These are phyloP conservation scores for Sebastes nivosus DNA, from an alignment of 2,797 vertebrate species.

Conservation along the genomic window DNA sequence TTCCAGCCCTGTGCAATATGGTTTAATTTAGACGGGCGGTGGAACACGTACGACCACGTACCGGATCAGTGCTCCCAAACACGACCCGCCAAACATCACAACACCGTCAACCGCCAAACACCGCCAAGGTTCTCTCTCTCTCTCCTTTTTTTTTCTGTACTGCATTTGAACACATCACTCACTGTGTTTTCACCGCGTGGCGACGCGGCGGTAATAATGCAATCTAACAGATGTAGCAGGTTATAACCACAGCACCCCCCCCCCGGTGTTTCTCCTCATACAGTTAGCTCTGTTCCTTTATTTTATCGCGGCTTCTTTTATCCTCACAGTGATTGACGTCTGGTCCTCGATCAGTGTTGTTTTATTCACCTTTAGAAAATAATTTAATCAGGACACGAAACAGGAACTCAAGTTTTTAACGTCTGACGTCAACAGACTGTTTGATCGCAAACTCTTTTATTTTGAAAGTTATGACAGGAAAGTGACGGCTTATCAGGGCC, in stretches of 20 bases:
- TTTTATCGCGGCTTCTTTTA: neutral
- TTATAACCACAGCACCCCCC: conserved; percentile 3
- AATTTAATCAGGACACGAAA: neutral
- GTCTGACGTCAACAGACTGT: neutral
- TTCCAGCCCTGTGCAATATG: conserved; percentile 68
- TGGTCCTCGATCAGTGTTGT: neutral
- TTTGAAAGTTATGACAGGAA: conserved; percentile 23
- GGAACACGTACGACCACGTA: neutral
- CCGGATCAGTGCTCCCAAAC: neutral
- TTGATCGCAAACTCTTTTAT: neutral
- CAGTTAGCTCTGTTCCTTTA: neutral
- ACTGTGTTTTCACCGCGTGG: conserved; percentile 32
- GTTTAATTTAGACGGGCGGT: neutral
- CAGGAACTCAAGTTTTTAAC: neutral
- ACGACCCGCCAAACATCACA: neutral
- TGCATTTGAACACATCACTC: conserved; percentile 38
- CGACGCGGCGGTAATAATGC: conserved; percentile 14
- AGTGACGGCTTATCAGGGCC: neutral
- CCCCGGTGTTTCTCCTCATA: neutral
- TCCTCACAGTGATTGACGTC: neutral
- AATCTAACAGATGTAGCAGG: conserved; percentile 66
- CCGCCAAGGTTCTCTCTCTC: neutral
- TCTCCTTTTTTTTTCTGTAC: neutral
- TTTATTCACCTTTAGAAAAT: neutral
- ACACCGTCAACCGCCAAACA: conserved; percentile 1